Evolutionary conservation across 1,140 invertebrate genomes (phyloP).

Genomic region (Camponotus vicinus): DNA sequence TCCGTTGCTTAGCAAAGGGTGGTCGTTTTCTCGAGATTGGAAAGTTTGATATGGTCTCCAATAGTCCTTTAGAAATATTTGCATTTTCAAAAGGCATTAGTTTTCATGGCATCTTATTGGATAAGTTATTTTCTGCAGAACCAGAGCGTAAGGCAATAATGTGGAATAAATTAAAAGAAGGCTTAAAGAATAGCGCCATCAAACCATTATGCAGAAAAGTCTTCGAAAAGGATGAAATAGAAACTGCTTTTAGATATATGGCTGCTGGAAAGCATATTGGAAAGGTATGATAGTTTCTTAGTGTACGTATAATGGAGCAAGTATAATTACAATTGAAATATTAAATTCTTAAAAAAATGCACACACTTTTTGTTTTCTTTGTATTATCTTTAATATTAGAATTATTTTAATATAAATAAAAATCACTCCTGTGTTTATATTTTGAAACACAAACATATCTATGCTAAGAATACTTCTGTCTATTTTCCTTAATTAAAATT

Average conservation of each 20-base stretch:
- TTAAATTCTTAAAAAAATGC: background rate
- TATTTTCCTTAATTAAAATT: too few species aligned
- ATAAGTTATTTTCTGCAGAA: background rate
- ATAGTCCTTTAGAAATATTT: slow-evolving; percentile 89
- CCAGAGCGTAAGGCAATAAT: background rate
- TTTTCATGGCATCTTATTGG: slow-evolving; percentile 91
- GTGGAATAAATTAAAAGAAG: background rate
- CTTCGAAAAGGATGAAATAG: slow-evolving; percentile 84
- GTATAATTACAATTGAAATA: background rate
- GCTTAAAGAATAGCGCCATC: slow-evolving; percentile 86
- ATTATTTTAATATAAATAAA: too few species aligned
- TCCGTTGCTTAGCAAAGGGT: slow-evolving; percentile 90
- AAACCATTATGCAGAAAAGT: slow-evolving; percentile 84
- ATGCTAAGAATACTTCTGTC: too few species aligned
- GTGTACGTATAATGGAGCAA: background rate
- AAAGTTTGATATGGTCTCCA: slow-evolving; percentile 91
- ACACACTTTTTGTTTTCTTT: too few species aligned
- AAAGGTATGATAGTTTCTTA: slow-evolving; percentile 84
- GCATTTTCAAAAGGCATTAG: slow-evolving; percentile 93
- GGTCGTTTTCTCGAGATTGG: slow-evolving; percentile 93
- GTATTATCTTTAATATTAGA: too few species aligned
- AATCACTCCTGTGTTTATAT: too few species aligned
- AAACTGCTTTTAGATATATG: slow-evolving; percentile 88
- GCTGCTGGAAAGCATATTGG: slow-evolving; percentile 92
- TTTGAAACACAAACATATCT: too few species aligned